A percentile compares a stretch with the other conserved stretches of the same genome.
Evolutionary conservation across 1,140 invertebrate species (phyloP).

Genomic region (Hormaphis cornu): DNA sequence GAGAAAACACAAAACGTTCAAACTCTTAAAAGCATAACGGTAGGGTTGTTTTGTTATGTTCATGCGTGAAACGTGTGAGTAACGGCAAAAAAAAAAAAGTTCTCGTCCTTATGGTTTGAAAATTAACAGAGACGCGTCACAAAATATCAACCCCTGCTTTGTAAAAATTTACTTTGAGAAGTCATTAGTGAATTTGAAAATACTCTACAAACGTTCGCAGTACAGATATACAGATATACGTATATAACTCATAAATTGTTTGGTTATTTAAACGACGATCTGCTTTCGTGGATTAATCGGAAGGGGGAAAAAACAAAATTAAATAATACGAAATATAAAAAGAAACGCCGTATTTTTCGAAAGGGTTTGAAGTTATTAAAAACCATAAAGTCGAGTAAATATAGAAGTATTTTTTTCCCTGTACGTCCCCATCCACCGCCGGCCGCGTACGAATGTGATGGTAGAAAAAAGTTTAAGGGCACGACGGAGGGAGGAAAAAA

Average conservation of each 20-base stretch:
- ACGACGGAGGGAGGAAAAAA: not conserved
- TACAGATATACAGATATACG: too few relatives aligned
- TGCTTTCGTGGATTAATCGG: not conserved
- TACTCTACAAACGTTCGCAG: too few relatives aligned
- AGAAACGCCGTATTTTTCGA: not conserved
- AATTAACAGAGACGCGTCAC: too few relatives aligned
- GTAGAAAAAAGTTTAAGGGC: constrained; percentile 18
- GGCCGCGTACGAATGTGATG: not conserved
- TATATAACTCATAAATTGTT: too few relatives aligned
- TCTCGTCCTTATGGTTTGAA: too few relatives aligned
- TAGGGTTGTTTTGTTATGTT: not conserved
- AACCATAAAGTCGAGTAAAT: constrained; percentile 31
- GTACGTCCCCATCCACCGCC: not conserved
- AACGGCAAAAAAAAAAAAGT: too few relatives aligned
- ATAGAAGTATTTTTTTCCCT: constrained; percentile 21
- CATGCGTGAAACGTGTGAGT: too few relatives aligned
- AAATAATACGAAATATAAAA: constrained; percentile 11
- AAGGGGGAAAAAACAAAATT: not conserved
- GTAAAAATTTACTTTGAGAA: too few relatives aligned
- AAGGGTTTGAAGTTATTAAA: constrained; percentile 30
- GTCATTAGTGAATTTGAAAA: not conserved
- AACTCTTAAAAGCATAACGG: too few relatives aligned
- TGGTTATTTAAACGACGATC: constrained; percentile 5
- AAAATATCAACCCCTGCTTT: too few relatives aligned
- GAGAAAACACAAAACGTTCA: too few relatives aligned